phyloP scores from a whole-genome alignment of 2,113 vertebrate species.

The Setophaga kirtlandii region DNA sequence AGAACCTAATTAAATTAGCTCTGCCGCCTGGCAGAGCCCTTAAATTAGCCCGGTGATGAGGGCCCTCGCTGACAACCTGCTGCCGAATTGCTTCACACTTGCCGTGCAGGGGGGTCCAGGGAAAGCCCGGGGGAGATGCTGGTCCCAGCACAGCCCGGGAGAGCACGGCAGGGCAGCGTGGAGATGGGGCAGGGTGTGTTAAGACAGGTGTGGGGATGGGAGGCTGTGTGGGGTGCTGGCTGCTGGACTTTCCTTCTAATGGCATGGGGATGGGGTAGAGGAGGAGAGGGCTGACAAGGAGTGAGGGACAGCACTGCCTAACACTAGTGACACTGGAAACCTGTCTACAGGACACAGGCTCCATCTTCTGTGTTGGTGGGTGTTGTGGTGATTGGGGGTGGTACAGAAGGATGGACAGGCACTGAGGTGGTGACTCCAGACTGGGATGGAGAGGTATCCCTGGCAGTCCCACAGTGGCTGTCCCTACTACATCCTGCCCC shows the following conservation, averaged over 20 bases:
- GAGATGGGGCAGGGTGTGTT: neutral
- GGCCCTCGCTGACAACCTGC: neutral
- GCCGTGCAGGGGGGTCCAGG: neutral
- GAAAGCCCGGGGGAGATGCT: neutral
- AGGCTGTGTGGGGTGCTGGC: neutral
- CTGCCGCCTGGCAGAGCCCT: neutral
- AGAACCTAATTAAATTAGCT: conserved; percentile 71
- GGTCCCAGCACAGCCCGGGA: accelerated
- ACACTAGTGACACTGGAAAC: neutral
- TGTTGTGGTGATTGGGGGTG: neutral
- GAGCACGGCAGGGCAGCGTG: neutral
- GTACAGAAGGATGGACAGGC: neutral
- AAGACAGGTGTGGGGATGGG: neutral
- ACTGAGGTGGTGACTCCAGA: neutral
- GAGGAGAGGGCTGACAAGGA: neutral
- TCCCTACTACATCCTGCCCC: neutral
- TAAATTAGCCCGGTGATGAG: conserved; percentile 39
- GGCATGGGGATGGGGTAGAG: neutral
- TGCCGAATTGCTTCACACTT: neutral
- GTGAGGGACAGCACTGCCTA: neutral
- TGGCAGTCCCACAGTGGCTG: neutral
- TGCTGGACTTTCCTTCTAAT: neutral
- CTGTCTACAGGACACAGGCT: neutral
- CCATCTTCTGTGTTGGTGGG: neutral
- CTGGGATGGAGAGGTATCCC: neutral